These are phyloP conservation scores for Protomyctophum bolini DNA, from an alignment of 2,113 vertebrate species.

Conservation along the genomic window DNA sequence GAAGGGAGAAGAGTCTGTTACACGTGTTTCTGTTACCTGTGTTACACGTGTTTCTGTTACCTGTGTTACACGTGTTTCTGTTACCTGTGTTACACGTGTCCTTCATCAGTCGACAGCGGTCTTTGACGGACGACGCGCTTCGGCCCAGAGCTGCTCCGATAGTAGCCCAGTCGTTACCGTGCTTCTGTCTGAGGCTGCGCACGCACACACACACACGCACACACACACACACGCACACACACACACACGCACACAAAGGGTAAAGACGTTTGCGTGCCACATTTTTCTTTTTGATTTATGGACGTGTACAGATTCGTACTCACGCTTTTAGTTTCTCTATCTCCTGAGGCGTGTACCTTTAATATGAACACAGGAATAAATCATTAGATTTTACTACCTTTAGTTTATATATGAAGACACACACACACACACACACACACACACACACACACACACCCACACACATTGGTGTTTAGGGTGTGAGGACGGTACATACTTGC, in stretches of 20 bases:
- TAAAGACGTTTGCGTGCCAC: too few relatives aligned
- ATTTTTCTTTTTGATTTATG: too few relatives aligned
- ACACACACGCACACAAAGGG: slow-evolving; percentile 19
- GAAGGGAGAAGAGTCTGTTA: too few relatives aligned
- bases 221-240: slow-evolving; percentile 21
- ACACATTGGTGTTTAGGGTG: too few relatives aligned
- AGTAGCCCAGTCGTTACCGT: slow-evolving; percentile 98
- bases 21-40: too few relatives aligned
- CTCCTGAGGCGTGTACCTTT: slow-evolving; percentile 92
- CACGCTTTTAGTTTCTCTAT: slow-evolving; percentile 97
- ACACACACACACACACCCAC: background rate
- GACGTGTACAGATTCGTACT: slow-evolving; percentile 66
- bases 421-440: background rate
- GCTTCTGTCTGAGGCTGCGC: slow-evolving; percentile 89
- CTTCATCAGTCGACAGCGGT: slow-evolving; percentile 97
- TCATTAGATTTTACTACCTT: too few relatives aligned
- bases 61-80: too few relatives aligned
- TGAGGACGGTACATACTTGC: too few relatives aligned
- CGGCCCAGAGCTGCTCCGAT: slow-evolving; percentile 95
- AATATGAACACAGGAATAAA: slow-evolving; percentile 36
- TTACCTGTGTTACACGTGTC: slow-evolving; percentile 98
- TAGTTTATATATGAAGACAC: too few relatives aligned
- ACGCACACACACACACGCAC: slow-evolving; percentile 11
- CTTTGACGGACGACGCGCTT: slow-evolving; percentile 97
- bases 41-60: too few relatives aligned